These are phyloP conservation scores for Leucoraja ocellata DNA, from an alignment of 2,797 vertebrate species.

Conservation along the genomic window DNA sequence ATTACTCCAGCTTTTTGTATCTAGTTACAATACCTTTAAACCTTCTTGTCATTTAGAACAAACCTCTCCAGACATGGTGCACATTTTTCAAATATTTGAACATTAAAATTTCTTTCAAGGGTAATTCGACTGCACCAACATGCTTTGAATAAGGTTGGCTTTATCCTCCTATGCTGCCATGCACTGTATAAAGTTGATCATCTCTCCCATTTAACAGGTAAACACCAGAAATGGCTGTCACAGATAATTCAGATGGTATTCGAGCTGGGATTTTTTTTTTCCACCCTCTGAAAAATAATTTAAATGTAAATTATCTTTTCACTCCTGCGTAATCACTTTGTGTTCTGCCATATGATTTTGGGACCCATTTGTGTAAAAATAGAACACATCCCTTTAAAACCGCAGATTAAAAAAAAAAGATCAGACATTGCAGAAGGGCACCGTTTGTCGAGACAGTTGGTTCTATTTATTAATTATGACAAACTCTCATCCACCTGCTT, in stretches of 20 bases:
- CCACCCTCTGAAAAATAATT: background rate
- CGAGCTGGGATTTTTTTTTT: slow-evolving; percentile 30
- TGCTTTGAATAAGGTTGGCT: background rate
- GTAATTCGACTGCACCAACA: background rate
- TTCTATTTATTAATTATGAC: slow-evolving; percentile 30
- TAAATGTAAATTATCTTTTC: slow-evolving; percentile 33
- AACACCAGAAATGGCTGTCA: slow-evolving; percentile 32
- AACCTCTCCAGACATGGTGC: background rate
- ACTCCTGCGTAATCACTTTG: background rate
- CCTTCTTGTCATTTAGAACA: background rate
- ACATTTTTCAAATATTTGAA: slow-evolving; percentile 26
- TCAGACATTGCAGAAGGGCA: slow-evolving; percentile 13
- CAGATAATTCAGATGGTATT: slow-evolving; percentile 31
- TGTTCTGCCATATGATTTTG: slow-evolving; percentile 15
- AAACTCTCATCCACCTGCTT: slow-evolving; percentile 35
- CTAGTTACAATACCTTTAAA: background rate
- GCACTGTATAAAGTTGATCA: background rate
- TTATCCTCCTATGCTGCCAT: background rate
- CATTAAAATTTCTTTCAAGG: background rate
- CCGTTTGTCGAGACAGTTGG: slow-evolving; percentile 2
- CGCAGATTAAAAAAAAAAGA: slow-evolving; percentile 20
- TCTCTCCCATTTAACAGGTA: slow-evolving; percentile 16
- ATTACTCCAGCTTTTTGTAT: too few relatives aligned
- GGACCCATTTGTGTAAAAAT: slow-evolving; percentile 26
- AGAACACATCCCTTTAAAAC: slow-evolving; percentile 15